Evolutionary conservation across 64 coral and sea anemone genomes (phyloP), one percentile per base, ranked within the genome.

Genomic region (Platygyra sinensis): DNA sequence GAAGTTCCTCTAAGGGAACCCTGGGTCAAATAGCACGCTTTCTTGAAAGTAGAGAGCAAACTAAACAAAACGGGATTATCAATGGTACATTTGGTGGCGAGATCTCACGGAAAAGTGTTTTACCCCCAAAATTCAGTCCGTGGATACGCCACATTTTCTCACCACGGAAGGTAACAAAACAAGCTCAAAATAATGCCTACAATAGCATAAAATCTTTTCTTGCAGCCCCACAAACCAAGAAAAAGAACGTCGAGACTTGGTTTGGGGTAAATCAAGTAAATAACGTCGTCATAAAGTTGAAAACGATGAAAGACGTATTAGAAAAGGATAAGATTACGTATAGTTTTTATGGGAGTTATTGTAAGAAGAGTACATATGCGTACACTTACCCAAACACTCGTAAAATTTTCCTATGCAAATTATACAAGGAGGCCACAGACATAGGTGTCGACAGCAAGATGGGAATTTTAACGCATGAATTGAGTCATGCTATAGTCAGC

Each of bases 391-490:
- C 0, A 17, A 3, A 22, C 15, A 76, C 74, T 16, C 74, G 74
- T 0, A 20, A 46, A 76, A 46, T 76, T 22, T 46, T 42, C 74
- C 18, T 76, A 15, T 76, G 33, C 36, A 20, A 50, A 36, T 2
- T 7, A 1, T 76, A 76, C 22, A 20, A 46, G 18, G 19, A 10
- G 9, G 30, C 74, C 33, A 15, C 14, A 8, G 17, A 24, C 33
- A 8, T 22, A 49, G 74, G 74, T 13, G 46, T 20, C 46, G 74
- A 76, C 74, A 76, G 15, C 32, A 76, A 76, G 8, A 49, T 76
- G 74, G 74, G 74, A 46, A 76, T 76, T 49, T 19, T 76, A 76
- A 46, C 38, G 14, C 74, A 76, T 9, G 74, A 76, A 22, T 76
- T 76, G 16, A 46, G 74, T 5, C 74, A 76, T 20, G 74, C 74